Evolutionary conservation across 1,140 invertebrate species (phyloP).

Genomic region (Drosophila sechellia): DNA sequence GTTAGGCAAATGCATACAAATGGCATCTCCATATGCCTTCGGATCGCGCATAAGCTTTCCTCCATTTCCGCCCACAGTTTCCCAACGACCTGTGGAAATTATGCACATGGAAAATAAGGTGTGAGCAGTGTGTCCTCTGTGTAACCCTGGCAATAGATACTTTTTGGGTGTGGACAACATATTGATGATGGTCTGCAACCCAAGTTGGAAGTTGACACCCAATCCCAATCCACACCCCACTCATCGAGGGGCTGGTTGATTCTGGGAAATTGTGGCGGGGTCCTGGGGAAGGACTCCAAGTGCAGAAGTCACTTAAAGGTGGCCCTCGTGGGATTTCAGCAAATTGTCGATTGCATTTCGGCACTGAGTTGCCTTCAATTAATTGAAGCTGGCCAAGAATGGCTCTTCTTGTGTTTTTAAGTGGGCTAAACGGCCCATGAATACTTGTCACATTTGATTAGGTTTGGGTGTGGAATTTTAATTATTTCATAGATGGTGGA

Average conservation of each 20-base stretch:
- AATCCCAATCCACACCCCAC: constrained; percentile 10
- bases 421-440: constrained; percentile 12
- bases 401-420: background rate
- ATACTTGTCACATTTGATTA: constrained; percentile 15
- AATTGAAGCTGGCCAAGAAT: constrained; percentile 32
- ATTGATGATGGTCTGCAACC: constrained; percentile 53
- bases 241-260: background rate
- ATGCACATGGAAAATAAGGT: constrained; percentile 67
- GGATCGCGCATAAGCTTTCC: constrained; percentile 48
- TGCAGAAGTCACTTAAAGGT: constrained; percentile 50
- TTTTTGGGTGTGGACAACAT: constrained; percentile 58
- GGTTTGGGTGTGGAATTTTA: background rate
- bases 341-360: constrained; percentile 47
- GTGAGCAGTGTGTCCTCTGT: constrained; percentile 2
- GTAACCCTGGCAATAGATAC: constrained; percentile 61
- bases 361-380: constrained; percentile 43
- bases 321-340: constrained; percentile 39
- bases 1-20: constrained; percentile 76
- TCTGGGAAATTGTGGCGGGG: background rate
- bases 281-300: constrained; percentile 6
- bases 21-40: constrained; percentile 46
- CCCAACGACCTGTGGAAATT: constrained; percentile 58
- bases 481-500: background rate
- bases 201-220: constrained; percentile 46
- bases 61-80: background rate